Conservation (phyloP, 92 coral and sea anemone species). For the Actinostola sp. region DNA sequence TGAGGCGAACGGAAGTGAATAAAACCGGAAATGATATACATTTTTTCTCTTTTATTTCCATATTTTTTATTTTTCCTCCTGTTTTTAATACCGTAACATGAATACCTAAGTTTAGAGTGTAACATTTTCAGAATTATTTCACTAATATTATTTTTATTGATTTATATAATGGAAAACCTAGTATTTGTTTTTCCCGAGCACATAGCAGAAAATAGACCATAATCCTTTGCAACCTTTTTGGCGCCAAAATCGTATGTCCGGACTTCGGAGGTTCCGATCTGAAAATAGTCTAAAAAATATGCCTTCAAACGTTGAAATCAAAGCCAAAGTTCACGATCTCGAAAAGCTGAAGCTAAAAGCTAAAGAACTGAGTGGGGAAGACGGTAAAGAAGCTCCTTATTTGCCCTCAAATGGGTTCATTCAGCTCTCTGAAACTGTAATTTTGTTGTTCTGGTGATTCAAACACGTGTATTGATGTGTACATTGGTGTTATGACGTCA, state of each 20-base stretch:
- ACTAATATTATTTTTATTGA: too few relatives aligned
- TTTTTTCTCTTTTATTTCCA: neutral
- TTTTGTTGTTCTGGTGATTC: too few relatives aligned
- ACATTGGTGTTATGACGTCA: neutral
- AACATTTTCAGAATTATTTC: too few relatives aligned
- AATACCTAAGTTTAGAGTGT: too few relatives aligned
- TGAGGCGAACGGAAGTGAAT: constrained; percentile 21
- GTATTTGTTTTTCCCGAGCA: too few relatives aligned
- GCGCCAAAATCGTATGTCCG: constrained; percentile 9
- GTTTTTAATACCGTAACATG: neutral
- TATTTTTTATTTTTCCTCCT: neutral
- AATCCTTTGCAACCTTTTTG: constrained; percentile 16
- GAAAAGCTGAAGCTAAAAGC: constrained; percentile 60
- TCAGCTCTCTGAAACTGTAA: too few relatives aligned
- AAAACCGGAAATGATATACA: neutral
- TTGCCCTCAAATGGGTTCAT: too few relatives aligned
- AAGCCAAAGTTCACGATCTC: constrained; percentile 71
- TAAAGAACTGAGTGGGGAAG: constrained; percentile 66
- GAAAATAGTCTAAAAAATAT: constrained; percentile 9
- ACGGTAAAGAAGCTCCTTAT: constrained; percentile 70
- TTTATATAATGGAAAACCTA: too few relatives aligned
- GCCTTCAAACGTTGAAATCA: constrained; percentile 95
- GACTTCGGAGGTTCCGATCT: neutral
- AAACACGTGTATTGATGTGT: too few relatives aligned
- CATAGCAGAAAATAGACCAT: too few relatives aligned